Evolutionary conservation across 2,888 invertebrate genomes (phyloP).

Genomic region (Tiliacea citrago): DNA sequence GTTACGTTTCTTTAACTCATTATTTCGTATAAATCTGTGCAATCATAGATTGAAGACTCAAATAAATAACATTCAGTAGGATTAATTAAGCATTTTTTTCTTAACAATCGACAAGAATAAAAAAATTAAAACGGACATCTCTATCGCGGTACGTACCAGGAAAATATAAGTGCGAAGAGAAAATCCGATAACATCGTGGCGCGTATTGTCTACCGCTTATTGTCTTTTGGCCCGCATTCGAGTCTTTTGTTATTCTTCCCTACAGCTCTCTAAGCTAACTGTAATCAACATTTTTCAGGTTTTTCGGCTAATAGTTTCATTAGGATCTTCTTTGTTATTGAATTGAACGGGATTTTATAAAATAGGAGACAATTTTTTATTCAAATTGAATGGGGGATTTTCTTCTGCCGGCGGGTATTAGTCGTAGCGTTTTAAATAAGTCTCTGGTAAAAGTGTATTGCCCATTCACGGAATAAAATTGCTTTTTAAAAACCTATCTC

Average conservation of each 20-base stretch:
- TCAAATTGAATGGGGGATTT: conserved; percentile 45
- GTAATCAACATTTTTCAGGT: conserved; percentile 58
- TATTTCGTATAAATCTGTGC: no score
- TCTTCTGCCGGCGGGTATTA: conserved; percentile 31
- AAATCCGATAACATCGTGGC: conserved; percentile 69
- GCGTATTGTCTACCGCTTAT: conserved; percentile 69
- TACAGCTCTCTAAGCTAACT: conserved; percentile 34
- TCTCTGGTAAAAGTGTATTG: conserved; percentile 37
- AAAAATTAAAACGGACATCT: conserved; percentile 41
- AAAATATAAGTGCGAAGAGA: conserved; percentile 67
- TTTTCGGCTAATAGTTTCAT: conserved; percentile 61
- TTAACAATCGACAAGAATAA: background rate
- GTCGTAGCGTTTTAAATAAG: conserved; percentile 18
- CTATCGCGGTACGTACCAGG: conserved; percentile 67
- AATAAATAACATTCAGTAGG: no score
- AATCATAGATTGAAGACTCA: background rate
- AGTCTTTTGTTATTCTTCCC: conserved; percentile 61
- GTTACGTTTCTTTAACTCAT: background rate
- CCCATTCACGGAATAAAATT: conserved; percentile 35
- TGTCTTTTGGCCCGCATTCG: conserved; percentile 64
- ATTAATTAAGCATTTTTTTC: no score
- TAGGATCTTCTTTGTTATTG: conserved; percentile 40
- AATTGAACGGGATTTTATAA: conserved; percentile 35
- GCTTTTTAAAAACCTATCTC: conserved; percentile 26
- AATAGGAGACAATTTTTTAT: conserved; percentile 41